phyloP scores from a whole-genome alignment of 2,888 invertebrate species.

The Drepana falcataria region DNA sequence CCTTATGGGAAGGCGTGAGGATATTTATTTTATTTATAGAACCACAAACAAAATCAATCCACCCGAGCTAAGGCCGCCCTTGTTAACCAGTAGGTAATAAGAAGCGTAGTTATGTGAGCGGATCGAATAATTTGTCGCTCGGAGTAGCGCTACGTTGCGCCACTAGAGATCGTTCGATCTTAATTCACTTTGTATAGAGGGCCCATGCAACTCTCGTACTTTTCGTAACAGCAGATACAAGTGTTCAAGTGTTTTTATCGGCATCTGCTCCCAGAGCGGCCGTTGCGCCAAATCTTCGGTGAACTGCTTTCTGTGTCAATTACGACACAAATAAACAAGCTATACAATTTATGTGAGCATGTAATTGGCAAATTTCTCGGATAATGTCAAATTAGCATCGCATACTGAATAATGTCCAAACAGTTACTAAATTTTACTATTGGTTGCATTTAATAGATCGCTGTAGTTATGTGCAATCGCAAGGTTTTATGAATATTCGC shows the following conservation, averaged over 20 bases:
- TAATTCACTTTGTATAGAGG: slow-evolving; percentile 36
- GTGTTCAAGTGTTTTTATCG: slow-evolving; percentile 38
- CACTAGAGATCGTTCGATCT: slow-evolving; percentile 16
- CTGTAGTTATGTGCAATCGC: neutral
- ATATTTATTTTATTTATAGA: too few relatives aligned
- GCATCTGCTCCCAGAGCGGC: slow-evolving; percentile 33
- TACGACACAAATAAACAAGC: slow-evolving; percentile 16
- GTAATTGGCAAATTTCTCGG: slow-evolving; percentile 4
- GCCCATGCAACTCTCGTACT: slow-evolving; percentile 40
- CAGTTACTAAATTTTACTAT: neutral
- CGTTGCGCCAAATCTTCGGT: slow-evolving; percentile 26
- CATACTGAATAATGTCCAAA: neutral
- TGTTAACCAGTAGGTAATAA: slow-evolving; percentile 19
- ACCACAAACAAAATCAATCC: too few relatives aligned
- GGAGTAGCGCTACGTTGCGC: slow-evolving; percentile 20
- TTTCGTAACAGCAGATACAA: slow-evolving; percentile 51
- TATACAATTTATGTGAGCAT: slow-evolving; percentile 5
- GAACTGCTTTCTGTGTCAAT: slow-evolving; percentile 27
- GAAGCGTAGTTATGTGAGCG: slow-evolving; percentile 36
- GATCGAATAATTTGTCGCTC: slow-evolving; percentile 35
- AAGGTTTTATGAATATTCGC: neutral
- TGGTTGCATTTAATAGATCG: neutral
- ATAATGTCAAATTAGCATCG: neutral
- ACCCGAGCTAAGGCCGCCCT: too few relatives aligned
- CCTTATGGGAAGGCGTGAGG: too few relatives aligned